These are phyloP conservation scores for Linurgus olivaceus DNA, from an alignment of 2,797 vertebrate genomes.

Conservation along the genomic window DNA sequence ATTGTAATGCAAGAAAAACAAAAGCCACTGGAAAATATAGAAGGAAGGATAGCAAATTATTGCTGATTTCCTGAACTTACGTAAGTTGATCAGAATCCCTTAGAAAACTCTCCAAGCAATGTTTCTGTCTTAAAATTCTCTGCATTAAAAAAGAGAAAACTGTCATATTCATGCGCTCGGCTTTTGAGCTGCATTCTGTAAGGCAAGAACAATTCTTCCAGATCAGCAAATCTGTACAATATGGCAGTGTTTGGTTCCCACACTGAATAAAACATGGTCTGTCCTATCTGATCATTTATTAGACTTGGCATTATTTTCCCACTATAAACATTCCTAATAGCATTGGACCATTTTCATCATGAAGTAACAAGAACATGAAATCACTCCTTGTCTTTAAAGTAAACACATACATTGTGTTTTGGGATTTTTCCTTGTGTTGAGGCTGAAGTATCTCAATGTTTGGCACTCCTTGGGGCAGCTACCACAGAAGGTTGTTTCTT, in stretches of 20 bases:
- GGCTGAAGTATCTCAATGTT: background rate
- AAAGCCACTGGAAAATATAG: background rate
- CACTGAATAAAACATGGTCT: slow-evolving; percentile 40
- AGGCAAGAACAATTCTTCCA: slow-evolving; percentile 18
- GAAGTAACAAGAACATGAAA: background rate
- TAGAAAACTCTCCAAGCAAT: background rate
- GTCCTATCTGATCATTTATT: background rate
- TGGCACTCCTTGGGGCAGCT: background rate
- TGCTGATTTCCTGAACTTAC: background rate
- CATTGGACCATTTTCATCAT: background rate
- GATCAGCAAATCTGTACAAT: slow-evolving; percentile 8
- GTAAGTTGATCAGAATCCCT: background rate
- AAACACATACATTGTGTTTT: background rate
- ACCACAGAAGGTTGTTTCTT: background rate
- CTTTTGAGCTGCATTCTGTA: background rate
- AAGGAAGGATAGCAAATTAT: background rate
- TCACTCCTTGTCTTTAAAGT: background rate
- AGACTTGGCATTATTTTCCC: slow-evolving; percentile 19
- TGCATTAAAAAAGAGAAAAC: background rate
- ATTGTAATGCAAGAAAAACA: background rate
- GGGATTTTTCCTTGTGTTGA: background rate
- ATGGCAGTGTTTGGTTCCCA: slow-evolving; percentile 13
- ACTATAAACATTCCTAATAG: background rate
- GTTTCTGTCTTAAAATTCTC: background rate
- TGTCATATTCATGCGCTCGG: background rate